Conservation (phyloP, 2,888 invertebrate genomes). For the Trachelus stipa region DNA sequence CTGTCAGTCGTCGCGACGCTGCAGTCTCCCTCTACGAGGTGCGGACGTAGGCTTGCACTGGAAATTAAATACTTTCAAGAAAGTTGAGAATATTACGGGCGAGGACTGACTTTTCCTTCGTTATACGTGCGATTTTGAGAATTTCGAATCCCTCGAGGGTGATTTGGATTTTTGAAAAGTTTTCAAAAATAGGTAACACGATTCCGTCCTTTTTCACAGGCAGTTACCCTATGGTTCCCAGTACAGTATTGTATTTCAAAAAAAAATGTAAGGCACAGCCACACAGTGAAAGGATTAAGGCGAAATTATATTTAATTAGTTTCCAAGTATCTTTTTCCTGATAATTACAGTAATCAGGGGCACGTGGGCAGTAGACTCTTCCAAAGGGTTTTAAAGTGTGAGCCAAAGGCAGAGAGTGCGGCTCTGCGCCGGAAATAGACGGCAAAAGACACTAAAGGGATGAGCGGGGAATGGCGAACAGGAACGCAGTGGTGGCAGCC, state of each 20-base stretch:
- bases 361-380: conserved; percentile 54
- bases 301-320: too few species aligned
- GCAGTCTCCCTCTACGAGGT: conserved; percentile 20
- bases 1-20: conserved; percentile 51
- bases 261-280: too few species aligned
- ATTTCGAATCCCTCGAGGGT: conserved; percentile 19
- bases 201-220: too few species aligned
- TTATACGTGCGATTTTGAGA: conserved; percentile 9
- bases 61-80: conserved; percentile 24
- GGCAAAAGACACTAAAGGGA: conserved; percentile 16
- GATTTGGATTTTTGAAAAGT: conserved; percentile 1
- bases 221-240: too few species aligned
- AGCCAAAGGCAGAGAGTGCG: conserved; percentile 20
- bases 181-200: too few species aligned
- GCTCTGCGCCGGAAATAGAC: conserved; percentile 47
- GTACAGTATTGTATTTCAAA: too few species aligned
- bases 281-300: too few species aligned
- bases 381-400: conserved; percentile 37
- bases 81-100: conserved; percentile 1
- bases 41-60: conserved; percentile 20
- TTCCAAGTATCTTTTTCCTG: conserved; percentile 36
- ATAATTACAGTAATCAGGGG: conserved; percentile 64
- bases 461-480: conserved; percentile 19
- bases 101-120: conserved; percentile 10
- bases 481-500: conserved; percentile 25